Base-by-base conservation (phyloP, 2,888 invertebrate genomes). In the Stenodera caucasica region DNA sequence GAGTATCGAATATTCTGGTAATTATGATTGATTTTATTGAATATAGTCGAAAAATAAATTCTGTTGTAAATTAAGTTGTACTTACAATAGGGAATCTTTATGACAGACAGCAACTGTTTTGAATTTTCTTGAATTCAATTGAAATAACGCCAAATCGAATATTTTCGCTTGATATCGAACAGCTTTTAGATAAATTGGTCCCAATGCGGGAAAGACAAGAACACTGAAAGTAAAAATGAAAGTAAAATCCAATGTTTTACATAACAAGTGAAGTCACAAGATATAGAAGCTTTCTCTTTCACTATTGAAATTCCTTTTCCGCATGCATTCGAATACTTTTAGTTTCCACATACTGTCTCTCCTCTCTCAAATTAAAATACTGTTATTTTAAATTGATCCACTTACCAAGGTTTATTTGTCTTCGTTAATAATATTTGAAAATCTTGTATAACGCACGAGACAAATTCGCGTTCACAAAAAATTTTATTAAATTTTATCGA, bases 171-270 rank as follows among this genome's bases (percentile, higher is more conserved):
- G 75, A 67, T 75, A 75, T 51, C 73, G 73, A 64, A 76, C 70
- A 53, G 75, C 75, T 68, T 75, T 74, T 55, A 73, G 71, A 70
- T 75, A 77, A 67, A 72, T 73, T 64, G 76, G 75, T 70, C 73
- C 74, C 72, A 77, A 68, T 59, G 70, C 68, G 64, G 77, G 77
- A 69, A 77, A 77, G 64, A 77, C 68, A 66, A 75, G 70, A 67
- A 75, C 74, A 71, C 76, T 75, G 73, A 75, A 77, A 76, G 72
- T 73, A 73, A 67, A 71, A 78, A 79, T 78, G 80, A 80, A 80
- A 80, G 80, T 80, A 79, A 80, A 80, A 79, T 75, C 70, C 63
- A 64, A 67, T 66, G 70, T 72, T 80, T 80, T 80, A 80, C 79
- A 78, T 80, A 80, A 80, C 75, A 70, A 70, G 73, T 78, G 76